A percentile compares a stretch with the other conserved stretches of the same genome.
Evolutionary conservation across 1,140 invertebrate species (phyloP).

Genomic region (Aphelinus certus): DNA sequence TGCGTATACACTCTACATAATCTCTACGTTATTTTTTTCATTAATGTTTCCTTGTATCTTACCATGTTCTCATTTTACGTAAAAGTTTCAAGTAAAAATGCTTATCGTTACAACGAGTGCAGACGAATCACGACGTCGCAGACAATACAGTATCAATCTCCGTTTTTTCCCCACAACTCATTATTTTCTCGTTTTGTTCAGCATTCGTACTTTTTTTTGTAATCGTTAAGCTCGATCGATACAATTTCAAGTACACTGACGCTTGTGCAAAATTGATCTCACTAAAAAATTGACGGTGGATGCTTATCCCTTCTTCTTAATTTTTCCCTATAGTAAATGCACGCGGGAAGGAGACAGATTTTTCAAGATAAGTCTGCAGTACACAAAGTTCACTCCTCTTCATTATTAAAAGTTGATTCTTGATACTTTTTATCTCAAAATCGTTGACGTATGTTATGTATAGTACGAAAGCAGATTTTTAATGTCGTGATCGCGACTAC

Average conservation of each 20-base stretch:
- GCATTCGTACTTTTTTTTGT: constrained; percentile 28
- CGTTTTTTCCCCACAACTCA: constrained; percentile 23
- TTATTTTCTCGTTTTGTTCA: constrained; percentile 30
- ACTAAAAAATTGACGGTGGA: constrained; percentile 14
- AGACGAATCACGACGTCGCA: constrained; percentile 53
- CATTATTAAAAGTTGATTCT: too few relatives aligned
- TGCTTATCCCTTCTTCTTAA: not conserved
- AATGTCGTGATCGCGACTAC: constrained; percentile 46
- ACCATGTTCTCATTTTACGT: constrained; percentile 57
- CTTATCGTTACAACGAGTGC: constrained; percentile 56
- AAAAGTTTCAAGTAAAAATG: constrained; percentile 63
- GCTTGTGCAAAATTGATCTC: constrained; percentile 21
- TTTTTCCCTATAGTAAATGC: not conserved
- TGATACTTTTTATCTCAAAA: too few relatives aligned
- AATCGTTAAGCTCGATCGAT: constrained; percentile 27
- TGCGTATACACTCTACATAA: constrained; percentile 20
- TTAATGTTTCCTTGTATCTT: constrained; percentile 45
- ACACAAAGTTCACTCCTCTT: too few relatives aligned
- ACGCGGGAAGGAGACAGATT: not conserved
- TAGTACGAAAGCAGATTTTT: constrained; percentile 29
- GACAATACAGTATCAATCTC: constrained; percentile 1
- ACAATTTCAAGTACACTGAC: constrained; percentile 15
- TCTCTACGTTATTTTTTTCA: constrained; percentile 21
- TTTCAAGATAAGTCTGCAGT: too few relatives aligned
- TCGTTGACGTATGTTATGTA: not conserved